Evolutionary conservation across 2,797 vertebrate genomes (phyloP), one percentile per base, ranked within the genome.

Genomic region (Babyrousa celebensis): DNA sequence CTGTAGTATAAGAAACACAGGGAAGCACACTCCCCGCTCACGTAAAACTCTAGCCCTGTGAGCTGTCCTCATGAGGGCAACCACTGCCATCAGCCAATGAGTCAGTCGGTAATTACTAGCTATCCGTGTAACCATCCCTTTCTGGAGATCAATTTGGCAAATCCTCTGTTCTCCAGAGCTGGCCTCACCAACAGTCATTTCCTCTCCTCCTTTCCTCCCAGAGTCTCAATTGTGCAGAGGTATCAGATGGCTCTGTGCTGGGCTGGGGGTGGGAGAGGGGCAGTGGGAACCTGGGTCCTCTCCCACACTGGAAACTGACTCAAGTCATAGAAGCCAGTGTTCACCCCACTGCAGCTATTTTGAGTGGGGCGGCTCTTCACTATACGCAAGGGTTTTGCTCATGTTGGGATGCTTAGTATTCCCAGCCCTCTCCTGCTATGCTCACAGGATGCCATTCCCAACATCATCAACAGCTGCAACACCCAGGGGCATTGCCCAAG

Each of bases 121-220:
- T 92, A 74, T 60, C 82, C 78, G 63, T 60, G 79, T 43, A 96
- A 89, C 67, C 71, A 65, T 77, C 71, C 23, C 74, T 95, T 94
- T 94, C 87, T 72, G 83, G 80, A 74, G 94, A 93, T 72, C 74
- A 87, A 95, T 87, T 92, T 77, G 94, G 96, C 94, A 93, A 94
- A 90, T 86, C 88, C 88, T 88, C 75, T 96, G 63, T 43, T 95
- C 89, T 72, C 62, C 56, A 82, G 21, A 96, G 75, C 56, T 54
- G 77, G 54, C 78, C 36, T 74, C 92, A 92, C 70, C 54, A 95
- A 79, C n/a, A 94, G 67, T 95, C 63, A 83, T 91, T 85, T 95
- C 84, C 75, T 89, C 36, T 84, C 52, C 36, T 63, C 27, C 75
- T 91, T 92, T 85, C 78, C 60, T 88, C 43, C 62, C 72, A 90